These are phyloP conservation scores for Scaptomyza graminum DNA, from an alignment of 1,140 invertebrate genomes.

Conservation along the genomic window DNA sequence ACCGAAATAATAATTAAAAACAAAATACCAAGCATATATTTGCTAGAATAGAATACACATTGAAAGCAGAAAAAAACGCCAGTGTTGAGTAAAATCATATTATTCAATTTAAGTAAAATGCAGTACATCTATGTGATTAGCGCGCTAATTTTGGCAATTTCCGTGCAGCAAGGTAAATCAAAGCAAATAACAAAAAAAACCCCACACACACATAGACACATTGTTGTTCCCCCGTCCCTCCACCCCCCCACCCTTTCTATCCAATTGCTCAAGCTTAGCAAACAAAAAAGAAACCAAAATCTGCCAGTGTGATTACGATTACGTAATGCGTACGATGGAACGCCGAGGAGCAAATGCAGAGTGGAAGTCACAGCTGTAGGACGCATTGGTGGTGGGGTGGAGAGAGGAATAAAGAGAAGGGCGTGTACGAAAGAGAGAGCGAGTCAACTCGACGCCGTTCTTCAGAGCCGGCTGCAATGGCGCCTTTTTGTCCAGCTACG, in stretches of 20 bases:
- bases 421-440: background rate
- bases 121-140: constrained; percentile 79
- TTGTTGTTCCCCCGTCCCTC: background rate
- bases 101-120: constrained; percentile 51
- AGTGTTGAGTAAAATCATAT: constrained; percentile 21
- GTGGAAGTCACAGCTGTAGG: constrained; percentile 7
- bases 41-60: constrained; percentile 4
- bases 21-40: background rate
- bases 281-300: constrained; percentile 28
- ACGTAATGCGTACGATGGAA: constrained; percentile 59
- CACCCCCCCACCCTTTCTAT: background rate
- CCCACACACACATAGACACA: background rate
- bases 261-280: background rate
- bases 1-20: background rate
- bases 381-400: background rate
- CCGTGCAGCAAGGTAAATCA: constrained; percentile 75
- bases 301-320: constrained; percentile 54
- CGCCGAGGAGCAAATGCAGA: background rate
- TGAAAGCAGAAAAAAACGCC: background rate
- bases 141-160: constrained; percentile 72
- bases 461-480: constrained; percentile 65
- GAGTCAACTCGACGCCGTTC: constrained; percentile 36
- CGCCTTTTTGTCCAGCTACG: constrained; percentile 55
- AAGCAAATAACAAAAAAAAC: constrained; percentile 3
- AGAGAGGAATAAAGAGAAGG: background rate